These are phyloP conservation scores for Dinothrombium tinctorium DNA, from an alignment of 1,140 invertebrate species.

Conservation along the genomic window DNA sequence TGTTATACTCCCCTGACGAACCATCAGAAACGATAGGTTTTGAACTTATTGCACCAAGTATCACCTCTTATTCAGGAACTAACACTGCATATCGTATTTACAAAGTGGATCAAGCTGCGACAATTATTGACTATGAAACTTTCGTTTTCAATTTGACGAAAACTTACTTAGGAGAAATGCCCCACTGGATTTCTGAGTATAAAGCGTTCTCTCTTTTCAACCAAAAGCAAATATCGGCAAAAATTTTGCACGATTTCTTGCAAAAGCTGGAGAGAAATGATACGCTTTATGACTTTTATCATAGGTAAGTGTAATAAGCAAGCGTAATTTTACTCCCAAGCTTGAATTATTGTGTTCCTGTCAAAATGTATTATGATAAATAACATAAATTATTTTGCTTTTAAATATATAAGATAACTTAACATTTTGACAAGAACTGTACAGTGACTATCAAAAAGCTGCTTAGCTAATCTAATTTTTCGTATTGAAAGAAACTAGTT, in stretches of 20 bases:
- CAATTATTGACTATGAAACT: constrained; percentile 1
- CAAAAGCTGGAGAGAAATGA: neutral
- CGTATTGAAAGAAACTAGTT: too few species aligned
- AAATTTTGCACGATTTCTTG: neutral
- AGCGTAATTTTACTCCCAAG: too few species aligned
- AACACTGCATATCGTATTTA: constrained; percentile 63
- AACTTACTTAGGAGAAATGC: neutral
- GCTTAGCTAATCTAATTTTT: too few species aligned
- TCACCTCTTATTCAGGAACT: constrained; percentile 27
- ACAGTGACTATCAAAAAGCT: too few species aligned
- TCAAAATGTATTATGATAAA: too few species aligned
- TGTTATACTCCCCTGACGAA: constrained; percentile 23
- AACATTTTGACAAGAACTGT: too few species aligned
- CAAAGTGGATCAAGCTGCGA: constrained; percentile 26
- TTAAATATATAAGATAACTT: too few species aligned
- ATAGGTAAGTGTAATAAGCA: neutral
- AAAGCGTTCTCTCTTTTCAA: neutral
- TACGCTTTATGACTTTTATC: neutral
- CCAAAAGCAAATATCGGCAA: neutral
- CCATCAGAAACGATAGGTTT: constrained; percentile 19
- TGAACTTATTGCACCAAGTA: constrained; percentile 23
- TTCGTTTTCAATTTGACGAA: constrained; percentile 1
- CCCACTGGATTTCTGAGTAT: neutral
- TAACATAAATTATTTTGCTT: too few species aligned
- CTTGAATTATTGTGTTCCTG: too few species aligned